phyloP scores from a whole-genome alignment of 1,140 invertebrate genomes.

The Eufriesea mexicana region DNA sequence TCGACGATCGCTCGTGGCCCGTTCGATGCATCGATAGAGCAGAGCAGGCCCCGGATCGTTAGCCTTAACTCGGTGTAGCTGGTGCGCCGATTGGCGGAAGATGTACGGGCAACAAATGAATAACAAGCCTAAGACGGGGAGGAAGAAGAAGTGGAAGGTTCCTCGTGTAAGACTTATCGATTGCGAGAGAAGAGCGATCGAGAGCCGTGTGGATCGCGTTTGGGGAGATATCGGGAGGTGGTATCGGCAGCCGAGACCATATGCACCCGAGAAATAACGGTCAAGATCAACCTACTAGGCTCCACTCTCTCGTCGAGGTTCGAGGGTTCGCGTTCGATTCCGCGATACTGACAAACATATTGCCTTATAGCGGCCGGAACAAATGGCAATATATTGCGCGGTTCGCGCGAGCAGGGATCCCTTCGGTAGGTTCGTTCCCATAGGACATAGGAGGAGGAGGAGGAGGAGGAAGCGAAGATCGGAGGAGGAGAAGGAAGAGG shows the following conservation, averaged over 20 bases:
- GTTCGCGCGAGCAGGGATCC: slow-evolving; percentile 54
- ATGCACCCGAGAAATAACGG: slow-evolving; percentile 65
- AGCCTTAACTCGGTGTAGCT: slow-evolving; percentile 38
- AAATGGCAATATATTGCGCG: slow-evolving; percentile 66
- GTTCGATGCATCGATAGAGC: slow-evolving; percentile 48
- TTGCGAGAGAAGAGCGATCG: slow-evolving; percentile 56
- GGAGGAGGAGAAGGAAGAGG: slow-evolving; percentile 2
- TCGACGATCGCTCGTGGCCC: slow-evolving; percentile 20
- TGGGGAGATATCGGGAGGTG: slow-evolving; percentile 49
- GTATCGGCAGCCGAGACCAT: slow-evolving; percentile 55
- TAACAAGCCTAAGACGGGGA: slow-evolving; percentile 57
- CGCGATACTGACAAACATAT: slow-evolving; percentile 69
- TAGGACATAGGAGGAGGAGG: slow-evolving; percentile 37
- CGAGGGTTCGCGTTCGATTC: slow-evolving; percentile 61
- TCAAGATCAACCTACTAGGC: slow-evolving; percentile 53
- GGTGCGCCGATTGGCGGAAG: slow-evolving; percentile 46
- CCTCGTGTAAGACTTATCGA: slow-evolving; percentile 57
- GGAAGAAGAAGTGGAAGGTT: slow-evolving; percentile 62
- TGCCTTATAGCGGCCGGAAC: slow-evolving; percentile 63
- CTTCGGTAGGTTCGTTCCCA: slow-evolving; percentile 64
- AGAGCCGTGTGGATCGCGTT: slow-evolving; percentile 31
- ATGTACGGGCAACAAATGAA: slow-evolving; percentile 67
- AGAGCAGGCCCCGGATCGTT: slow-evolving; percentile 32
- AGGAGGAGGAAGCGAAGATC: not conserved
- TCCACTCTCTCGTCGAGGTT: slow-evolving; percentile 44